Evolutionary conservation across 2,113 vertebrate genomes (phyloP), one percentile per base, ranked within the genome.

Genomic region (Stictonetta naevosa): DNA sequence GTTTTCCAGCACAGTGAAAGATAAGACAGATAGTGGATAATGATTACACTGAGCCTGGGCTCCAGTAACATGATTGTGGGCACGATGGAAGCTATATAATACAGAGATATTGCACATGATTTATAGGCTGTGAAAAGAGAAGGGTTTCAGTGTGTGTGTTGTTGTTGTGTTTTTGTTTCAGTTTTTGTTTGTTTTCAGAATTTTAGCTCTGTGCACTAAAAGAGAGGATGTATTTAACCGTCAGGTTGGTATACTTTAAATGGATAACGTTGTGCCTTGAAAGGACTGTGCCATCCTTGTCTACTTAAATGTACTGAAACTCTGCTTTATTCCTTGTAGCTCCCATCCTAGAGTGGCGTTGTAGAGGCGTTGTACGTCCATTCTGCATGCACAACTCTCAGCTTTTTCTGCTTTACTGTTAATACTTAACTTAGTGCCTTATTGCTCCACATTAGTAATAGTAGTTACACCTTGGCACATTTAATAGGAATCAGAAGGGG

Each of bases 211-310:
- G 63, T 38, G 28, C 53, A 52, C 67, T 79, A n/a, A 92, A 93
- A 44, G 11, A 91, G 92, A 69, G 23, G 36, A 79, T 90, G 86
- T 80, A 78, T 95, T 80, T 90, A 93, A 78, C 42, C 59, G 48
- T 20, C 36, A 64, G 46, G 6, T 59, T 53, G 34, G 33, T 85
- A 78, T 58, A 40, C 50, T 86, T 91, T 53, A 87, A 92, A 72
- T 16, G 10, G 46, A 56, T 58, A 22, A 40, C 31, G 42, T 21
- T 72, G 59, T 86, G 42, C 36, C 68, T 92, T 80, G 34, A 46
- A 80, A 93, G 12, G 23, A 40, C n/a, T 25, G 9, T 42, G 22
- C 50, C 31, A 38, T 31, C 33, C 56, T 82, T 77, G 34, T 82
- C 64, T 67, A 46, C 34, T 64, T 48, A 52, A 72, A 55, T 3